Conservation (phyloP, 2,797 vertebrate genomes). For the Halcyon chelicuti region DNA sequence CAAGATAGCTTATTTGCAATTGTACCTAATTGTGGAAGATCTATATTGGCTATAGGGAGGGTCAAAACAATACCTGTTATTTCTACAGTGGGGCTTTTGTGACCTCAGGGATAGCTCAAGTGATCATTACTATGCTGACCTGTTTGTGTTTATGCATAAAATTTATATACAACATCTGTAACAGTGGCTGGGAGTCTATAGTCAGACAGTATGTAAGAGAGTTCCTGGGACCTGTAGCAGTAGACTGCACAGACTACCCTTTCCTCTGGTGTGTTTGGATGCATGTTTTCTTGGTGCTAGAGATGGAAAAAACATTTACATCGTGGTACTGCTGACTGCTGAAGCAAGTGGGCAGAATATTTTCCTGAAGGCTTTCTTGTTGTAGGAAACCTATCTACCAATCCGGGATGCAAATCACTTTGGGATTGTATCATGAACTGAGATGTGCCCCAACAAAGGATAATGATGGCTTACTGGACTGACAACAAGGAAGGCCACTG, state of each 20-base stretch:
- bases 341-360: not conserved
- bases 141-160: not conserved
- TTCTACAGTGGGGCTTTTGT: not conserved
- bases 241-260: not conserved
- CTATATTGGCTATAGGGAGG: not conserved
- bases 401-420: too few species aligned
- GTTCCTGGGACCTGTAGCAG: not conserved
- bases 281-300: not conserved
- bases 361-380: not conserved
- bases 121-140: accelerated
- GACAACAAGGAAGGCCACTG: too few species aligned
- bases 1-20: not conserved
- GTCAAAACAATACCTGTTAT: not conserved
- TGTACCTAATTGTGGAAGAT: not conserved
- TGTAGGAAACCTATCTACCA: too few species aligned
- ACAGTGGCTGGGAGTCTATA: not conserved
- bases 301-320: not conserved
- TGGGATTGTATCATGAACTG: too few species aligned
- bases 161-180: not conserved
- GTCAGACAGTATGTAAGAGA: not conserved
- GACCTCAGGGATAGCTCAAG: not conserved
- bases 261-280: accelerated
- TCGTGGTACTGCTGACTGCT: not conserved
- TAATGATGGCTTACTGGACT: too few species aligned
- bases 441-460: too few species aligned